A percentile compares a stretch with the other conserved stretches of the same genome.
Evolutionary conservation across 1,140 invertebrate genomes (phyloP).

Genomic region (Adoxophyes honmai): DNA sequence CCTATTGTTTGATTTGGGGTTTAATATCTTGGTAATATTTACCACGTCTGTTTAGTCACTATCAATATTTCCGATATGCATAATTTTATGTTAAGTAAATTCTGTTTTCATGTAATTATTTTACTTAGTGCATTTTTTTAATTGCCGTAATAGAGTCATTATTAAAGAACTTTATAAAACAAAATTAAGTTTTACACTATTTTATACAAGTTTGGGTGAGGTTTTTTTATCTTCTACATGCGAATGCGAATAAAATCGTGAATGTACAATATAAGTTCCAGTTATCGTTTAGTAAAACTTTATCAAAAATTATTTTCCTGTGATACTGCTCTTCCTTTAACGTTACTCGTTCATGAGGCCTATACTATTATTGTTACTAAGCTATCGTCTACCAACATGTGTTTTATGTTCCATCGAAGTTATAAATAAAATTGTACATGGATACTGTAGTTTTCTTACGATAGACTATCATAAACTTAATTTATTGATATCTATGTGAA

Average conservation of each 20-base stretch:
- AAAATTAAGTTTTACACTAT: too few species aligned
- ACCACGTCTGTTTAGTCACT: too few species aligned
- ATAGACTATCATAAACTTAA: neutral
- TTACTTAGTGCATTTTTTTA: too few species aligned
- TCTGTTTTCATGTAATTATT: too few species aligned
- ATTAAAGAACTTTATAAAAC: too few species aligned
- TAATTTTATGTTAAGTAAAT: too few species aligned
- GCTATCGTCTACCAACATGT: neutral
- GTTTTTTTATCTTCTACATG: too few species aligned
- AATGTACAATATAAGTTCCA: slow-evolving; percentile 11
- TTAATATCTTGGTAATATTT: too few species aligned
- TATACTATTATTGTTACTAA: neutral
- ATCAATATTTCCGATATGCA: too few species aligned
- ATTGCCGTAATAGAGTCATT: too few species aligned
- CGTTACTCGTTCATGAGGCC: neutral
- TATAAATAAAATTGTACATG: slow-evolving; percentile 14
- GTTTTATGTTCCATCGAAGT: slow-evolving; percentile 3
- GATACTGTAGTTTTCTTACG: slow-evolving; percentile 7
- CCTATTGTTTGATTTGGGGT: too few species aligned
- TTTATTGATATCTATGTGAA: neutral
- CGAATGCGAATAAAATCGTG: neutral
- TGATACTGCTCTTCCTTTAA: slow-evolving; percentile 3
- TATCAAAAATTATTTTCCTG: slow-evolving; percentile 6
- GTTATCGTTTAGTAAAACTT: neutral
- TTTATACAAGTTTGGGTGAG: too few species aligned